These are phyloP conservation scores for Heliangelus exortis DNA, from an alignment of 2,797 vertebrate genomes.

Conservation along the genomic window DNA sequence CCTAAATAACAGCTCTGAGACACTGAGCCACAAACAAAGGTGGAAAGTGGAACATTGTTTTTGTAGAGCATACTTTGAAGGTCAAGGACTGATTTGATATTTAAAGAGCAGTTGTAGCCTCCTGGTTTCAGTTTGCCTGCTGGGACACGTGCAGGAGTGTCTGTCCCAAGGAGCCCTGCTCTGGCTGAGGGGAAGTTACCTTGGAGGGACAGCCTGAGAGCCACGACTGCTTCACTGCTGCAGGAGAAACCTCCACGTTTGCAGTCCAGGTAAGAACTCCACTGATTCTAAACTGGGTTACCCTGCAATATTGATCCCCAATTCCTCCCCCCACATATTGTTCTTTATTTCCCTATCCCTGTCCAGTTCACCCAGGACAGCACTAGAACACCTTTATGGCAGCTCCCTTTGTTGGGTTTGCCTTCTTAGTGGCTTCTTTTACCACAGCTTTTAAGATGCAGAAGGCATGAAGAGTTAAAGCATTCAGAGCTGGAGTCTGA, in stretches of 20 bases:
- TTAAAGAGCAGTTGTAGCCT: neutral
- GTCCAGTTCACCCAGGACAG: neutral
- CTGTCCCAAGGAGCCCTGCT: neutral
- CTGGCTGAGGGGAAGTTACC: neutral
- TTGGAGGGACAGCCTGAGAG: neutral
- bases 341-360: neutral
- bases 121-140: neutral
- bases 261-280: neutral
- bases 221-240: accelerated
- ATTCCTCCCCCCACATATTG: neutral
- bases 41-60: neutral
- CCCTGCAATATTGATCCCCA: neutral
- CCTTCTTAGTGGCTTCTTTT: neutral
- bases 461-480: neutral
- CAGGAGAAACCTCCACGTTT: accelerated
- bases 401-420: neutral
- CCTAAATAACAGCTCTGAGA: neutral
- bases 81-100: neutral
- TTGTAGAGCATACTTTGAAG: neutral
- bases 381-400: neutral
- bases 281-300: neutral
- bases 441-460: neutral
- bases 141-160: neutral
- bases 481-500: neutral
- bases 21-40: neutral